A percentile compares a stretch with the other conserved stretches of the same genome.
Evolutionary conservation across 1,140 invertebrate genomes (phyloP).

Genomic region (Pomacea maculata): DNA sequence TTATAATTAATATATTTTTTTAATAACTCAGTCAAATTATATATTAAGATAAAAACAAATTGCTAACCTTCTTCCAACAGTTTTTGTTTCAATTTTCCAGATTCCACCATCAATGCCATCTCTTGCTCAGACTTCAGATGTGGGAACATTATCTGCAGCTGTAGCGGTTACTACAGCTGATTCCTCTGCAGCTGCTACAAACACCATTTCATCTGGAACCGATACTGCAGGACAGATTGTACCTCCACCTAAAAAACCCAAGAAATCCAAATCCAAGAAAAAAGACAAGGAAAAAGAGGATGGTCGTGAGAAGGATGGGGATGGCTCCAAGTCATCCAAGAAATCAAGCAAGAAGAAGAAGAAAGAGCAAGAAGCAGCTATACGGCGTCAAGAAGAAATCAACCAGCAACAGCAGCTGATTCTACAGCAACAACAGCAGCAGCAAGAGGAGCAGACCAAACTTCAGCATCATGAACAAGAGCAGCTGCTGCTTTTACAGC

Average conservation of each 20-base stretch:
- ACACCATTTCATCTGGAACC: too few species aligned
- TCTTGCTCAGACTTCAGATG: not conserved
- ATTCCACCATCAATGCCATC: constrained; percentile 13
- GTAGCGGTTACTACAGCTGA: too few species aligned
- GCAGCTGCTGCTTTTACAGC: not conserved
- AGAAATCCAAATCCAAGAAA: constrained; percentile 21
- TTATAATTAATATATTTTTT: too few species aligned
- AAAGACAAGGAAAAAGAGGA: constrained; percentile 16
- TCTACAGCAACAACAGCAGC: constrained; percentile 6
- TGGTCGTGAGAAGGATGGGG: not conserved
- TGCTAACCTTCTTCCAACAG: too few species aligned
- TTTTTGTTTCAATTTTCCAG: not conserved
- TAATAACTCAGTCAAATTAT: too few species aligned
- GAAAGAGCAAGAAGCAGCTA: constrained; percentile 8
- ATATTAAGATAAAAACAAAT: too few species aligned
- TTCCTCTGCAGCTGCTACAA: too few species aligned
- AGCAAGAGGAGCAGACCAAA: not conserved
- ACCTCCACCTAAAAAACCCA: constrained; percentile 15
- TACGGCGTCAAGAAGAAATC: constrained; percentile 14
- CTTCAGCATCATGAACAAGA: not conserved
- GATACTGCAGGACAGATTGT: not conserved
- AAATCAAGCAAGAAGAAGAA: constrained; percentile 11
- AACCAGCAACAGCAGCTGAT: constrained; percentile 21
- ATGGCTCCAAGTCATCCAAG: not conserved
- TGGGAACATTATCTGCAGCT: too few species aligned